Evolutionary conservation across 2,113 vertebrate genomes (phyloP).

Genomic region (Lophura nycthemera): DNA sequence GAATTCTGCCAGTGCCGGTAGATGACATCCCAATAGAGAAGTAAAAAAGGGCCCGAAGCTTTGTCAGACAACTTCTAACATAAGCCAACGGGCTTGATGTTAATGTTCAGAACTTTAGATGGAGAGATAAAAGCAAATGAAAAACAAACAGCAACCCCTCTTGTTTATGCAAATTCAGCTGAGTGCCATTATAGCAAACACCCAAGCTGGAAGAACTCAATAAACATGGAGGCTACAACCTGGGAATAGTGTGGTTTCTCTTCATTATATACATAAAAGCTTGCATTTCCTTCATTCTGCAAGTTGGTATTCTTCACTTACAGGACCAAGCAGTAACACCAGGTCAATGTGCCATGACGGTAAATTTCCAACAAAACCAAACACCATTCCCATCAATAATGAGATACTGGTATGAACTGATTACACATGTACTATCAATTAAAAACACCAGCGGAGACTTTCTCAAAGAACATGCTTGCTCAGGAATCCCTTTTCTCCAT

Average conservation of each 20-base stretch:
- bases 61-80: neutral
- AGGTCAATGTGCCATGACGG: neutral
- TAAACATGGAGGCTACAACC: neutral
- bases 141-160: neutral
- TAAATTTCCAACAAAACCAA: slow-evolving; percentile 22
- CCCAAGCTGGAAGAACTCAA: neutral
- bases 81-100: neutral
- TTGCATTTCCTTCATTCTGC: neutral
- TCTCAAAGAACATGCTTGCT: slow-evolving; percentile 53
- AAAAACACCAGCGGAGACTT: neutral
- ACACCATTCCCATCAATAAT: slow-evolving; percentile 12
- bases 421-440: slow-evolving; percentile 22
- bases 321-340: neutral
- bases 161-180: neutral
- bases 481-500: slow-evolving; percentile 60
- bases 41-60: neutral
- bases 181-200: neutral
- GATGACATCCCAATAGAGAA: neutral
- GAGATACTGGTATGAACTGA: neutral
- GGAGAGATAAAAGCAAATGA: neutral
- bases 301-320: neutral
- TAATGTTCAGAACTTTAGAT: neutral
- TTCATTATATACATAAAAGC: neutral
- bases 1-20: slow-evolving; percentile 39
- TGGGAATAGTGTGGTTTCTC: neutral